Conservation (phyloP, 2,888 invertebrate genomes). For the Epinotia ramella region DNA sequence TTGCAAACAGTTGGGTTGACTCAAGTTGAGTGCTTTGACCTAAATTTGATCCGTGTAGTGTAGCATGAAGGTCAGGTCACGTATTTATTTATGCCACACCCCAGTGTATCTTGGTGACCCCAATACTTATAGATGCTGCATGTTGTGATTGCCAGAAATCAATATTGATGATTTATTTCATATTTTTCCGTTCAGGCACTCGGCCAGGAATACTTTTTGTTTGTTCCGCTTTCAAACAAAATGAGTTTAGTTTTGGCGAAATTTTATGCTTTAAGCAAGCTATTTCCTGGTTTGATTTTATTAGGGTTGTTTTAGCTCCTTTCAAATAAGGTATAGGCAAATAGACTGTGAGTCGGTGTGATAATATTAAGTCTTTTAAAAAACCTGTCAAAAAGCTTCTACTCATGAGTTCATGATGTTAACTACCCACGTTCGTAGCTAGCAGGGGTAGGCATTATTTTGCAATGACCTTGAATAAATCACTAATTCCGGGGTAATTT, state of each 20-base stretch:
- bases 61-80: conserved; percentile 11
- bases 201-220: conserved; percentile 35
- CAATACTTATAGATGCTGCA: conserved; percentile 33
- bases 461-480: no score
- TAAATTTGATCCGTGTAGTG: conserved; percentile 15
- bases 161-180: conserved; percentile 37
- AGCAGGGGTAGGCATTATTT: no score
- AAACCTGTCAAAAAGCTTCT: no score
- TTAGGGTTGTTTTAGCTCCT: background rate
- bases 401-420: no score
- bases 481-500: no score
- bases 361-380: no score
- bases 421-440: no score
- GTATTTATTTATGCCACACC: conserved; percentile 26
- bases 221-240: conserved; percentile 14
- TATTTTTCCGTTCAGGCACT: conserved; percentile 31
- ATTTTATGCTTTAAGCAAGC: background rate
- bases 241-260: conserved; percentile 8
- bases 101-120: conserved; percentile 26
- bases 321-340: background rate
- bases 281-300: background rate
- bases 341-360: no score
- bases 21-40: conserved; percentile 31
- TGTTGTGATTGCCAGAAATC: conserved; percentile 31
- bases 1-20: conserved; percentile 14